Conservation (phyloP, 2,113 vertebrate genomes). For the Dipodomys stephensi region DNA sequence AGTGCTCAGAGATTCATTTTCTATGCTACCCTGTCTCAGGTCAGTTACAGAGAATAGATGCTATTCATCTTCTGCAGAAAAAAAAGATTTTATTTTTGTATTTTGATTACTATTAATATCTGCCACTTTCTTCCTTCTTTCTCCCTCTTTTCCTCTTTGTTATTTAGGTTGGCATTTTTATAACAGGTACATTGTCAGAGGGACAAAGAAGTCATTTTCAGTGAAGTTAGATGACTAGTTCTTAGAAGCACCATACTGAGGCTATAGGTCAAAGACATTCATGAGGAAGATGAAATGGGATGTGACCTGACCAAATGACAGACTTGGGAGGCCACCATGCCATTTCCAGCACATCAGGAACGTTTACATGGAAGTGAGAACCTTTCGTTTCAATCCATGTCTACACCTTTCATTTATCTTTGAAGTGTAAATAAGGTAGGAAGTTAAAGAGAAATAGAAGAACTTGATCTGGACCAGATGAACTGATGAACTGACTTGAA, state of each 20-base stretch:
- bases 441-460: not conserved
- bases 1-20: not conserved
- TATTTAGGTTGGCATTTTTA: not conserved
- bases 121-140: not conserved
- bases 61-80: not conserved
- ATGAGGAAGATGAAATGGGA: not conserved
- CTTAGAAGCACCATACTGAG: not conserved
- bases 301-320: not conserved
- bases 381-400: too few species aligned
- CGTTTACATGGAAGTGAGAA: not conserved
- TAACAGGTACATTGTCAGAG: not conserved
- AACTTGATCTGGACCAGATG: not conserved
- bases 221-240: not conserved
- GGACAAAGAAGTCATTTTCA: not conserved
- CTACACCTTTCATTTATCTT: not conserved
- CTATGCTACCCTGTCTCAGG: accelerated
- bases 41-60: not conserved
- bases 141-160: not conserved
- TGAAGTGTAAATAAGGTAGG: not conserved
- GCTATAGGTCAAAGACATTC: too few species aligned
- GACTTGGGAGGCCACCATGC: not conserved
- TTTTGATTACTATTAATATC: not conserved
- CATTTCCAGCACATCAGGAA: not conserved
- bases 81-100: not conserved
- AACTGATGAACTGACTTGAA: not conserved